Base-by-base conservation (phyloP, 2,888 invertebrate species). In the Carabus problematicus region DNA sequence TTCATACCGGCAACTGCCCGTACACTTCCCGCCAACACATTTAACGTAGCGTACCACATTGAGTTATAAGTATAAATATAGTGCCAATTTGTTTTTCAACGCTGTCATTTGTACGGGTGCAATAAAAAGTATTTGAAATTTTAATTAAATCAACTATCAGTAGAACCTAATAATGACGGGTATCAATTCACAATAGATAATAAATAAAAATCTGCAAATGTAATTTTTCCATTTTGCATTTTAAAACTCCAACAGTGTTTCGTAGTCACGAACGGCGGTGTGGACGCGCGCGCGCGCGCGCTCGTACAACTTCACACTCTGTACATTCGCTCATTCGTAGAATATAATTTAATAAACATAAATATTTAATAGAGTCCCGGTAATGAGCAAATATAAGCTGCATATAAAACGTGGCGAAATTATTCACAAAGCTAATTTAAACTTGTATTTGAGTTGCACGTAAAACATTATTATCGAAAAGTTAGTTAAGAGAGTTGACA, bases 361-460 rank as follows among this genome's bases (percentile, higher is more conserved):
- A 69, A 69, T 69, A 69, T 69, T 61, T 62, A 62, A 61, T 69
- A 60, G 69, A 62, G n/a, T n/a, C 55, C 62, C 45, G 62, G 56
- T 69, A 69, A 69, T 69, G 69, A 69, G 81, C 79, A 79, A 79
- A 81, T 81, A 82, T 82, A 81, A 80, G 80, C 81, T 79, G 79
- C 81, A 79, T 80, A 79, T 78, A 69, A 69, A 69, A 80, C 80
- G 79, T 80, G 79, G 77, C 78, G 81, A 81, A 82, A 82, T 81
- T 81, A 81, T 82, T 82, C 82, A 78, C 77, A 79, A 80, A 80
- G 81, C 81, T 81, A 82, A 82, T 82, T 82, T 81, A 81, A 82
- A 82, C 79, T 82, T 82, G 81, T 82, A 82, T 82, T 82, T 82
- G 81, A 82, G 81, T 82, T 82, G 81, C 79, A 79, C 81, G 80